A percentile compares a stretch with the other conserved stretches of the same genome.
phyloP scores from a whole-genome alignment of 2,797 vertebrate species.

The Poeciliopsis gracilis region DNA sequence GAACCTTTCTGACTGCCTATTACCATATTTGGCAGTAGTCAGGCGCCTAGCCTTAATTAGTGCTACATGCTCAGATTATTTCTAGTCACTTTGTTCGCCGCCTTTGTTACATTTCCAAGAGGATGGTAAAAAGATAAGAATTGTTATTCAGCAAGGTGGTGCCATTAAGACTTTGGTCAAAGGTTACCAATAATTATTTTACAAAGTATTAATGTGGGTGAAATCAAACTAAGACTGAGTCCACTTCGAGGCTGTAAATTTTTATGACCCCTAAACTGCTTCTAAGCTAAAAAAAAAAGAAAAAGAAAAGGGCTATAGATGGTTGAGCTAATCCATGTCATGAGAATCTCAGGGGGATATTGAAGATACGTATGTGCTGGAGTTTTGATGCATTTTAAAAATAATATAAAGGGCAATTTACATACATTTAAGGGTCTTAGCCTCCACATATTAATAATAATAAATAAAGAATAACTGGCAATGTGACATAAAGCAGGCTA shows the following conservation, averaged over 20 bases:
- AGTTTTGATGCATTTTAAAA: neutral
- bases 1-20: too few relatives aligned
- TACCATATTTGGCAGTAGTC: too few relatives aligned
- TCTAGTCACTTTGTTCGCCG: neutral
- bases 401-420: neutral
- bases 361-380: neutral
- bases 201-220: neutral
- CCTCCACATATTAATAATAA: neutral
- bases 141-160: neutral
- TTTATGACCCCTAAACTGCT: neutral
- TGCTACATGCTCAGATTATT: neutral
- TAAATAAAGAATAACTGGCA: neutral
- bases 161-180: neutral
- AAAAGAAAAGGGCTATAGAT: too few relatives aligned
- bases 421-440: neutral
- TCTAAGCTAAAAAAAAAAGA: neutral
- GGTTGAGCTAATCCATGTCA: neutral
- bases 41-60: too few relatives aligned
- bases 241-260: neutral
- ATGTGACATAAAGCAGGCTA: neutral
- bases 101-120: neutral
- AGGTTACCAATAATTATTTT: neutral
- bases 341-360: neutral
- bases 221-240: neutral
- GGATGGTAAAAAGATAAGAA: neutral